Evolutionary conservation across 2,113 vertebrate genomes (phyloP).

Genomic region (Synchiropus splendidus): DNA sequence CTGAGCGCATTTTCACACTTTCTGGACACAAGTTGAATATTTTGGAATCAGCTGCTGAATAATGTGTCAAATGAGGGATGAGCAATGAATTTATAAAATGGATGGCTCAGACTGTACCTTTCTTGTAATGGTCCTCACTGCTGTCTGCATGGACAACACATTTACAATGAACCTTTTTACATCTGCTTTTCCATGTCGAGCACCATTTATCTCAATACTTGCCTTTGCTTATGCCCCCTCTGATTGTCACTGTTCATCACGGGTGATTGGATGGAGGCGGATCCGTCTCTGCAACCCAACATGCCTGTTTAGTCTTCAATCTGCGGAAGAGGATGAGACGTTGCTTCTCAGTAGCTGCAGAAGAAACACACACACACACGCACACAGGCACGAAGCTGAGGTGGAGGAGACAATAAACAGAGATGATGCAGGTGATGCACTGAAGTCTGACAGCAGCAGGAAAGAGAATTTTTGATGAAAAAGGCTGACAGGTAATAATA

Average conservation of each 20-base stretch:
- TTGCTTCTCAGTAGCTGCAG: too few relatives aligned
- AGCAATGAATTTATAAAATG: too few relatives aligned
- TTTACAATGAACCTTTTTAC: not conserved
- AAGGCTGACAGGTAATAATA: constrained; percentile 27
- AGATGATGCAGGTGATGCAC: constrained; percentile 8
- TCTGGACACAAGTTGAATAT: too few relatives aligned
- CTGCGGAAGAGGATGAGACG: constrained; percentile 28
- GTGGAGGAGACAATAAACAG: constrained; percentile 18
- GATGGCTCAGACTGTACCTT: too few relatives aligned
- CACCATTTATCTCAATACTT: not conserved
- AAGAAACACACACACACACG: constrained; percentile 2
- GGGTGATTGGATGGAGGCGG: constrained; percentile 46
- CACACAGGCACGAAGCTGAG: constrained; percentile 6
- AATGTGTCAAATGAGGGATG: too few relatives aligned
- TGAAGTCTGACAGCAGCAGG: constrained; percentile 1
- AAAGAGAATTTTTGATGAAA: constrained; percentile 7
- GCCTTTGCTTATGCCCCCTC: constrained; percentile 35
- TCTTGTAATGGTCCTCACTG: too few relatives aligned
- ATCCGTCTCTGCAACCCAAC: constrained; percentile 26
- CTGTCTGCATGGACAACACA: not conserved
- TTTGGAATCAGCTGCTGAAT: too few relatives aligned
- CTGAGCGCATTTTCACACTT: too few relatives aligned
- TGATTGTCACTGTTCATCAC: constrained; percentile 51
- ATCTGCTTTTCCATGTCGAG: constrained; percentile 32
- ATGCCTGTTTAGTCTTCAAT: constrained; percentile 32